phyloP scores from a whole-genome alignment of 2,888 invertebrate genomes.

The Abscondita cerata region DNA sequence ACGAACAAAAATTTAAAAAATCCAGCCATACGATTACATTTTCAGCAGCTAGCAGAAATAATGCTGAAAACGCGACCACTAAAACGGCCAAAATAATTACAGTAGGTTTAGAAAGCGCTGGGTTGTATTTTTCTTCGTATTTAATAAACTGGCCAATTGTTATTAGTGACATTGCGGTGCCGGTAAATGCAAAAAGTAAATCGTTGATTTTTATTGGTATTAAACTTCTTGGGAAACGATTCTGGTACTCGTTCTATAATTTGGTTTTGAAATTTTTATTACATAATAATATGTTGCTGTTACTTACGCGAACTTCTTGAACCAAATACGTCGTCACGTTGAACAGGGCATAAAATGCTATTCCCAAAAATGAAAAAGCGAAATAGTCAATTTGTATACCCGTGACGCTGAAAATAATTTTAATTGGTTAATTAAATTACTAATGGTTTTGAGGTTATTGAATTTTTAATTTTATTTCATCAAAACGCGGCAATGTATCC shows the following conservation, averaged over 20 bases:
- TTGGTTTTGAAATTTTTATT: not conserved
- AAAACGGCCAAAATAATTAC: not conserved
- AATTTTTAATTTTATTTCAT: too few species aligned
- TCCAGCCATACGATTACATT: not conserved
- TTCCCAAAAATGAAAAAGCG: not conserved
- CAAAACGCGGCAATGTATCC: too few species aligned
- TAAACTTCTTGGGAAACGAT: constrained; percentile 1
- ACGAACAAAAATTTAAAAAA: not conserved
- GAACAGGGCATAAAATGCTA: constrained; percentile 1
- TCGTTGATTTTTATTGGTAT: not conserved
- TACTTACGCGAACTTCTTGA: not conserved
- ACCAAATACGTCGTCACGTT: not conserved
- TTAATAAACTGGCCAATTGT: constrained; percentile 1
- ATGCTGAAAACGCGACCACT: not conserved
- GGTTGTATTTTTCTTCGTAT: constrained; percentile 1
- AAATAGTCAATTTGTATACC: not conserved
- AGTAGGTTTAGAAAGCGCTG: not conserved
- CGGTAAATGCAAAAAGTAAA: not conserved
- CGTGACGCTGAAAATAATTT: not conserved
- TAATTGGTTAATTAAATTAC: too few species aligned
- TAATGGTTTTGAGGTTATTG: too few species aligned
- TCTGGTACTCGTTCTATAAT: not conserved
- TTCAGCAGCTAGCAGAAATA: not conserved
- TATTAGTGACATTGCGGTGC: not conserved
- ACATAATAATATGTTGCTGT: too few species aligned